Evolutionary conservation across 2,797 vertebrate genomes (phyloP).

Genomic region (Dryobates pubescens): DNA sequence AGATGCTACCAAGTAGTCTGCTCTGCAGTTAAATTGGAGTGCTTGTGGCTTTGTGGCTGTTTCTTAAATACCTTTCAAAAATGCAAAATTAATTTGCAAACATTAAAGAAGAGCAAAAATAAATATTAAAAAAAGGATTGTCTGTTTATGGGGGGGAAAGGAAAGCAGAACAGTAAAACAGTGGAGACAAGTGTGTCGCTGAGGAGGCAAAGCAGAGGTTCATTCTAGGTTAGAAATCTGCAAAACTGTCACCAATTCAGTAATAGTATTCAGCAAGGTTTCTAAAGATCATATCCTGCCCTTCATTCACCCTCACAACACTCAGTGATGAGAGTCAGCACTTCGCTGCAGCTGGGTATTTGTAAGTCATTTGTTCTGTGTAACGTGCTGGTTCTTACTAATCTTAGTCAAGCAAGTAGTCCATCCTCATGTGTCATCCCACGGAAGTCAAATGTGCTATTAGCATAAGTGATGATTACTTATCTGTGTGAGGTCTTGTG

Average conservation of each 20-base stretch:
- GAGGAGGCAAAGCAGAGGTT: slow-evolving; percentile 2
- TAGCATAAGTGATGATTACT: slow-evolving; percentile 68
- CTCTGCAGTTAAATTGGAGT: neutral
- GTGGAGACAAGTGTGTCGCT: neutral
- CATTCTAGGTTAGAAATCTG: slow-evolving; percentile 34
- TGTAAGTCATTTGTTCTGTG: slow-evolving; percentile 47
- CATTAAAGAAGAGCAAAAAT: neutral
- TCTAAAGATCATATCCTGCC: slow-evolving; percentile 33
- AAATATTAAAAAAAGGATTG: neutral
- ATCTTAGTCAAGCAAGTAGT: slow-evolving; percentile 60
- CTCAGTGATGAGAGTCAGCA: slow-evolving; percentile 29
- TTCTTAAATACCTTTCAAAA: neutral
- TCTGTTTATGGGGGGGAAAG: neutral
- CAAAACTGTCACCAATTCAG: slow-evolving; percentile 34
- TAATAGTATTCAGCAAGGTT: neutral
- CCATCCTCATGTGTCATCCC: slow-evolving; percentile 59
- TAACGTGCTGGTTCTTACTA: slow-evolving; percentile 49
- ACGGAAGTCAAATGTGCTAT: slow-evolving; percentile 49
- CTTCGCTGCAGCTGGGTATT: slow-evolving; percentile 45
- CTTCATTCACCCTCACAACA: slow-evolving; percentile 39
- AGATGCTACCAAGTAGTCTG: slow-evolving; percentile 3
- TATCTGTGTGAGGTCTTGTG: slow-evolving; percentile 42
- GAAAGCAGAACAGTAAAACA: neutral
- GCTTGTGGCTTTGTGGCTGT: neutral
- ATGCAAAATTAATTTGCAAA: neutral